Evolutionary conservation across 2,113 vertebrate genomes (phyloP).

Genomic region (Aptenodytes patagonicus): DNA sequence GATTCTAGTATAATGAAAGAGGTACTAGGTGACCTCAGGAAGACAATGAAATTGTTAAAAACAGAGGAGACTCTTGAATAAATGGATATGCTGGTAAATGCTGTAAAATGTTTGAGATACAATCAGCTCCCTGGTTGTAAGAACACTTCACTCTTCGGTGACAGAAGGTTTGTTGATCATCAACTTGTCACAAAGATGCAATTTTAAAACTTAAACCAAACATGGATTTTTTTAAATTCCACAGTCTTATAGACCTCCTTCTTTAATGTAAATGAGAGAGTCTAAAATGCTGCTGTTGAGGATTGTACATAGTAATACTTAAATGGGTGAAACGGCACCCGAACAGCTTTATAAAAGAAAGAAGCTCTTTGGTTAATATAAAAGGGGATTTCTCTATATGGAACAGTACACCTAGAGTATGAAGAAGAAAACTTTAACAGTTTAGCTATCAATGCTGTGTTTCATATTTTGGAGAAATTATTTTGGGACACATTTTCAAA

Average conservation of each 20-base stretch:
- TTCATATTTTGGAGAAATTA: not conserved
- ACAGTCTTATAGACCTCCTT: not conserved
- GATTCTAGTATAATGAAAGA: not conserved
- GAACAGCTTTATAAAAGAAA: not conserved
- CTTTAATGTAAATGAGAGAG: not conserved
- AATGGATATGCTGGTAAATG: not conserved
- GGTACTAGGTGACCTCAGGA: not conserved
- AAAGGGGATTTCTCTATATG: not conserved
- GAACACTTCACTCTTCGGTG: not conserved
- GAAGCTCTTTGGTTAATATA: not conserved
- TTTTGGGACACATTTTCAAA: not conserved
- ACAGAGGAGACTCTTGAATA: not conserved
- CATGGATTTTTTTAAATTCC: not conserved
- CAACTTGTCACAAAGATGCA: not conserved
- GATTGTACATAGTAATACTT: not conserved
- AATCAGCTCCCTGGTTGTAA: not conserved
- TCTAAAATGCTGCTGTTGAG: not conserved
- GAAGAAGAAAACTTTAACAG: not conserved
- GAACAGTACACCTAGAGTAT: not conserved
- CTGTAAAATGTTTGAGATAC: not conserved
- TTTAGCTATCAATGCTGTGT: not conserved
- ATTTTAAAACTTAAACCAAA: conserved; percentile 5
- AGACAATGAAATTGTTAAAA: not conserved
- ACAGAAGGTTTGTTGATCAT: not conserved
- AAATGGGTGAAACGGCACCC: not conserved